phyloP scores from a whole-genome alignment of 2,888 invertebrate species.

The Athalia cordata region DNA sequence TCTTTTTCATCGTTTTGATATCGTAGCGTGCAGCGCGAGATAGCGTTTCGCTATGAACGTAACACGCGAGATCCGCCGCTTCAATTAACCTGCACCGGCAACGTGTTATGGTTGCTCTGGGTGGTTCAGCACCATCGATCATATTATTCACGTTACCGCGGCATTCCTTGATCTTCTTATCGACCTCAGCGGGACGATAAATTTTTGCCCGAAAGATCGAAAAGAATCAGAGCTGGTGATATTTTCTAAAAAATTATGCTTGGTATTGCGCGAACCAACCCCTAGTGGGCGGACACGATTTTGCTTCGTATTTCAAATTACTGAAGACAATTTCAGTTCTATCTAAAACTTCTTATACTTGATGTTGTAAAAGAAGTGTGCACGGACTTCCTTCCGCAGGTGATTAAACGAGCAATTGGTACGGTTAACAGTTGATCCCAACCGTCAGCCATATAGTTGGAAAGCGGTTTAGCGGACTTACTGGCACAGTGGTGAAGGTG shows the following conservation, averaged over 20 bases:
- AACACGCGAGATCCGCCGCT: conserved; percentile 37
- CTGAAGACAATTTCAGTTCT: too few relatives aligned
- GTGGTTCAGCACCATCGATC: conserved; percentile 32
- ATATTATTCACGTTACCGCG: background rate
- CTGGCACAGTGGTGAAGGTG: background rate
- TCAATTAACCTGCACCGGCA: conserved; percentile 31
- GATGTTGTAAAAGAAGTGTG: too few relatives aligned
- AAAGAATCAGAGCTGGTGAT: too few relatives aligned
- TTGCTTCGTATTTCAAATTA: too few relatives aligned
- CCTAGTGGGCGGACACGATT: too few relatives aligned
- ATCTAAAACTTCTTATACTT: too few relatives aligned
- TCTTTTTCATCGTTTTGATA: too few relatives aligned
- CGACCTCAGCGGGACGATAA: too few relatives aligned
- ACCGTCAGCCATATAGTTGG: conserved; percentile 48
- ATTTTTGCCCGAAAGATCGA: too few relatives aligned
- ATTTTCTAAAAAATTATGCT: too few relatives aligned
- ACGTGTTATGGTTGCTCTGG: conserved; percentile 16
- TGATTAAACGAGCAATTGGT: background rate
- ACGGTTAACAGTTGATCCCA: conserved; percentile 49
- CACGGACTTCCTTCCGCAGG: background rate
- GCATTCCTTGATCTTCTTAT: too few relatives aligned
- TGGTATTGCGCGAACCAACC: too few relatives aligned
- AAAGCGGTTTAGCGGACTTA: conserved; percentile 31
- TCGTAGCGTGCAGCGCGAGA: conserved; percentile 28
- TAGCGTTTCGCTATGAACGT: conserved; percentile 28